Conservation (phyloP, 1,140 invertebrate species). For the Stenopsyche tienmushanensis region DNA sequence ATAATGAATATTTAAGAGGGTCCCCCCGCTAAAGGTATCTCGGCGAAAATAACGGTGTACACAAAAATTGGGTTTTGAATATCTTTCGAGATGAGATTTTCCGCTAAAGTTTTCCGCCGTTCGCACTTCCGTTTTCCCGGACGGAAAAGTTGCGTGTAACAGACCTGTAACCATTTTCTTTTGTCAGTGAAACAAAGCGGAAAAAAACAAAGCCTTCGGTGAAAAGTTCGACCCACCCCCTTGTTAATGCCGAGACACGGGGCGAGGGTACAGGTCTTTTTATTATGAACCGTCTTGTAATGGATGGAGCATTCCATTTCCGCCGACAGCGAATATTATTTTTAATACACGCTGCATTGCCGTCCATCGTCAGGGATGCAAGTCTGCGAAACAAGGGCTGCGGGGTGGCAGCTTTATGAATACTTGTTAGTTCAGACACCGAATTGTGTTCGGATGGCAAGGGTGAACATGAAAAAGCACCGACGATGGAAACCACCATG, state of each 20-base stretch:
- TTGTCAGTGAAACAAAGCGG: constrained; percentile 16
- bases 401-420: neutral
- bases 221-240: constrained; percentile 8
- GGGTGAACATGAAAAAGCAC: neutral
- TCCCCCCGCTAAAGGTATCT: no score
- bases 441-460: neutral
- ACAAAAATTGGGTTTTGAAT: neutral
- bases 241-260: neutral
- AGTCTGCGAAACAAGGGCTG: neutral
- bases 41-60: neutral
- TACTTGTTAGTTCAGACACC: neutral
- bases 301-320: constrained; percentile 1
- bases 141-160: constrained; percentile 19
- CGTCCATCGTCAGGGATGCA: neutral
- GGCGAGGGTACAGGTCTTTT: neutral
- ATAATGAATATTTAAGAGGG: no score
- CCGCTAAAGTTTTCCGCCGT: constrained; percentile 12
- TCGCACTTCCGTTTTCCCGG: constrained; percentile 16
- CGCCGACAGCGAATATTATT: constrained; percentile 1
- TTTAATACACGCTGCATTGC: constrained; percentile 5
- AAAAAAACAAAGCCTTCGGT: constrained; percentile 19
- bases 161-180: constrained; percentile 24
- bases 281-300: constrained; percentile 11
- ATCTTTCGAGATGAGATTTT: constrained; percentile 9
- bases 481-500: no score